phyloP scores from a whole-genome alignment of 2,888 invertebrate genomes.

The Acanthosoma haemorrhoidale region DNA sequence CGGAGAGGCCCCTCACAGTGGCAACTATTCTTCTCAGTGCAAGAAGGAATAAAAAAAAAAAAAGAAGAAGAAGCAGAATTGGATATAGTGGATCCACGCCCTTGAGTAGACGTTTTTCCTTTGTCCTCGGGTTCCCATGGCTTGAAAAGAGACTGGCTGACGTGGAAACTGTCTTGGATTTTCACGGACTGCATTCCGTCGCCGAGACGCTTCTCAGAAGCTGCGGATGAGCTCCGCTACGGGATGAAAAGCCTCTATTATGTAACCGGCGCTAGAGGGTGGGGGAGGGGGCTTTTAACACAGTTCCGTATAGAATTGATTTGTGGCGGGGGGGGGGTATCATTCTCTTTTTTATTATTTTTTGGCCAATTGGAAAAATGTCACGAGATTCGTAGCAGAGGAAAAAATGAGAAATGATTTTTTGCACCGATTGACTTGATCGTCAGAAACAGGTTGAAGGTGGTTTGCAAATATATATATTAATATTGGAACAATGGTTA shows the following conservation, averaged over 20 bases:
- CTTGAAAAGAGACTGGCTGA: background rate
- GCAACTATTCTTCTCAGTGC: constrained; percentile 10
- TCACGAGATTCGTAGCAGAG: too few relatives aligned
- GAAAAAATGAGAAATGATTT: too few relatives aligned
- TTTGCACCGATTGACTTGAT: too few relatives aligned
- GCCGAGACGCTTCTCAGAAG: constrained; percentile 1
- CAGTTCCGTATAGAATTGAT: constrained; percentile 24
- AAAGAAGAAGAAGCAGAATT: background rate
- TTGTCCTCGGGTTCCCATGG: constrained; percentile 13
- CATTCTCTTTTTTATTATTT: constrained; percentile 1
- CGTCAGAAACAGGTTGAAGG: too few relatives aligned
- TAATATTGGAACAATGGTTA: too few relatives aligned
- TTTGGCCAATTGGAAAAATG: background rate
- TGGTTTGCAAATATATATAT: too few relatives aligned
- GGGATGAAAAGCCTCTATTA: constrained; percentile 13
- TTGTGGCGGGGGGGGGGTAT: background rate
- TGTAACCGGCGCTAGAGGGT: background rate
- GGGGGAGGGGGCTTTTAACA: constrained; percentile 3
- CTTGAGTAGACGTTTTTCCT: background rate
- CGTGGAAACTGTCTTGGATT: constrained; percentile 15
- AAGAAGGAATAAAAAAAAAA: background rate
- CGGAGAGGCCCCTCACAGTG: background rate
- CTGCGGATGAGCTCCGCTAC: constrained; percentile 9
- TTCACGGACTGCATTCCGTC: constrained; percentile 10
- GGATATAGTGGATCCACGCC: constrained; percentile 12